phyloP scores from a whole-genome alignment of 2,797 vertebrate species.

The Leptoclinus maculatus region DNA sequence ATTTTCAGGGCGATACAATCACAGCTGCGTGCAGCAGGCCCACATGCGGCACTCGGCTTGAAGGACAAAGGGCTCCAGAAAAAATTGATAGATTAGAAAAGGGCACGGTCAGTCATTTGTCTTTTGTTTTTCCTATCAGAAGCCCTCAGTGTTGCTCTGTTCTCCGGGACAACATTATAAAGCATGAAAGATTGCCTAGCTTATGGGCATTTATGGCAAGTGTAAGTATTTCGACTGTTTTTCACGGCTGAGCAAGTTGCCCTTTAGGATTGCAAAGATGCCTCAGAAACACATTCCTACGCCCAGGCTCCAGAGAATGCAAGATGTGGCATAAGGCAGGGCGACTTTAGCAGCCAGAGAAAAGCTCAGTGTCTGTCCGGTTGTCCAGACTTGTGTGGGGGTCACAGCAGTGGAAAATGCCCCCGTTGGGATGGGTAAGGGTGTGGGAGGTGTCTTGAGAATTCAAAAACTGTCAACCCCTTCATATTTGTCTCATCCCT shows the following conservation, averaged over 20 bases:
- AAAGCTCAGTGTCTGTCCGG: conserved; percentile 59
- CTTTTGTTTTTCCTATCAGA: conserved; percentile 80
- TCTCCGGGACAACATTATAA: conserved; percentile 73
- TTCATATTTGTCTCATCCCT: conserved; percentile 56
- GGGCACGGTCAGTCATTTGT: conserved; percentile 76
- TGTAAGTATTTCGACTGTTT: conserved; percentile 81
- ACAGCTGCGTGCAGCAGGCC: conserved; percentile 44
- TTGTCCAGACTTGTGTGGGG: conserved; percentile 53
- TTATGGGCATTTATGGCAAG: conserved; percentile 81
- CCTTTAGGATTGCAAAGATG: conserved; percentile 78
- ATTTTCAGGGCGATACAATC: conserved; percentile 60
- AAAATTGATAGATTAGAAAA: conserved; percentile 81
- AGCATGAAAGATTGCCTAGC: conserved; percentile 78
- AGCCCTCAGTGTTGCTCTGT: conserved; percentile 63
- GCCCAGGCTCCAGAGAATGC: conserved; percentile 65
- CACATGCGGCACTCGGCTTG: conserved; percentile 51
- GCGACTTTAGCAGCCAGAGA: conserved; percentile 57
- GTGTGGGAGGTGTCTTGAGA: conserved; percentile 60
- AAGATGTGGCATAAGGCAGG: conserved; percentile 40
- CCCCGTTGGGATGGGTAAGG: conserved; percentile 59
- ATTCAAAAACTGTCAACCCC: conserved; percentile 58
- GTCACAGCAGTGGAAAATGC: conserved; percentile 65
- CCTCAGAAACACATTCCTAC: conserved; percentile 56
- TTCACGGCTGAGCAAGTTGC: conserved; percentile 76
- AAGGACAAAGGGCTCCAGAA: conserved; percentile 77